phyloP scores from a whole-genome alignment of 2,888 invertebrate species.

The Cyaniris semiargus region DNA sequence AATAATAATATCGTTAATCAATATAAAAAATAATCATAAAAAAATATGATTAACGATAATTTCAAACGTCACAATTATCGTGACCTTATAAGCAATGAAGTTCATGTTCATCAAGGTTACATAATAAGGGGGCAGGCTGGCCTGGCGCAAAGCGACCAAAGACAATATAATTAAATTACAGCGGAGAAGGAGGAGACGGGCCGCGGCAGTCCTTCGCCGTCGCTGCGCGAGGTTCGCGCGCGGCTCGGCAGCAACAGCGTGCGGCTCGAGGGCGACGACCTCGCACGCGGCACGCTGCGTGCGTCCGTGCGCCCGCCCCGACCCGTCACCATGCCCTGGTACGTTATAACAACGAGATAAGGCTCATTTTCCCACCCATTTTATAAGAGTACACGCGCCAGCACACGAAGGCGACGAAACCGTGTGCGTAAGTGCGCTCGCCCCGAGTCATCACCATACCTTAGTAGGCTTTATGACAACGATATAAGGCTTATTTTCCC shows the following conservation, averaged over 20 bases:
- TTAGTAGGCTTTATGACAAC: constrained; percentile 40
- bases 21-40: too few relatives aligned
- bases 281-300: constrained; percentile 85
- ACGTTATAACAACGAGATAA: background rate
- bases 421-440: constrained; percentile 85
- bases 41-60: too few relatives aligned
- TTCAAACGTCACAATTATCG: too few relatives aligned
- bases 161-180: constrained; percentile 47
- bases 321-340: constrained; percentile 74
- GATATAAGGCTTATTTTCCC: background rate
- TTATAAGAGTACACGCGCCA: too few relatives aligned
- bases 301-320: constrained; percentile 86
- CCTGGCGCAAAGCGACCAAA: too few relatives aligned
- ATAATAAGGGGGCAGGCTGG: too few relatives aligned
- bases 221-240: constrained; percentile 83
- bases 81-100: too few relatives aligned
- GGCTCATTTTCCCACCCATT: background rate
- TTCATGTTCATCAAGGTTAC: too few relatives aligned
- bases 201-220: constrained; percentile 77
- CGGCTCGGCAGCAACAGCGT: constrained; percentile 84
- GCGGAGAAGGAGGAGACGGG: constrained; percentile 80
- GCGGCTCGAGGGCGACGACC: constrained; percentile 84
- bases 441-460: constrained; percentile 79
- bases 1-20: too few relatives aligned
- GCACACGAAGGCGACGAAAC: constrained; percentile 82